Base-by-base conservation (phyloP, 2,797 vertebrate species). In the Columba guinea region DNA sequence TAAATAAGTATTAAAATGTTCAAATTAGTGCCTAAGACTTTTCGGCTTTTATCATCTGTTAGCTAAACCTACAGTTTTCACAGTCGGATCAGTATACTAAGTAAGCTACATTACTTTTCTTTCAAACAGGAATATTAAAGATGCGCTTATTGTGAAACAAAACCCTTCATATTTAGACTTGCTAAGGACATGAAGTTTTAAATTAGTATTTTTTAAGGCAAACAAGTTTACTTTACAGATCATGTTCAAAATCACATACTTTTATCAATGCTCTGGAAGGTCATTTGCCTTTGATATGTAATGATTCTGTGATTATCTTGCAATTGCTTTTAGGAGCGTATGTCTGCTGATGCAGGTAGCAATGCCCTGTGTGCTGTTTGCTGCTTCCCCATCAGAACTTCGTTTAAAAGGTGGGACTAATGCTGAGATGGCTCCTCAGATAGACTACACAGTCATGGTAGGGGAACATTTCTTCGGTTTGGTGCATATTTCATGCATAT, bases 371-470 rank as follows among this genome's bases (percentile, higher is more conserved):
- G 98, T 98, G 35, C 97, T 99, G 44, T 99, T 98, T 73, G 98
- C 99, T 32, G 98, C 98, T 41, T 98, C 98, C 28, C 97, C 98
- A 9, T 98, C 99, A 30, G 98, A 99, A 87, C 98, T 99, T 28
- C 97, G 83, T 90, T 97, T 99, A 95, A 99, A 99, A 97, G 99
- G 99, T 52, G 99, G 99, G 73, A 99, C 99, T 68, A 99, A 99
- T 65, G 99, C 99, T 20, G 99, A 99, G 90, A 99, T 99, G 99
- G 99, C 99, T 27, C 99, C 99, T 27, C 99, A 99, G 97, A 99
- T 99, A 28, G 99, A 99, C 96, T 99, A 99, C 97, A 99, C 98
- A 2, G 56, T 98, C 74, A 99, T 98, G 99, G 99, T 99, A 97
- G 89, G 95, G 46, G 59, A 41, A 67, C 44, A 15, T 30, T 92